Evolutionary conservation across 2,113 vertebrate genomes (phyloP), one percentile per base, ranked within the genome.

Genomic region (Circaetus cinerascens): DNA sequence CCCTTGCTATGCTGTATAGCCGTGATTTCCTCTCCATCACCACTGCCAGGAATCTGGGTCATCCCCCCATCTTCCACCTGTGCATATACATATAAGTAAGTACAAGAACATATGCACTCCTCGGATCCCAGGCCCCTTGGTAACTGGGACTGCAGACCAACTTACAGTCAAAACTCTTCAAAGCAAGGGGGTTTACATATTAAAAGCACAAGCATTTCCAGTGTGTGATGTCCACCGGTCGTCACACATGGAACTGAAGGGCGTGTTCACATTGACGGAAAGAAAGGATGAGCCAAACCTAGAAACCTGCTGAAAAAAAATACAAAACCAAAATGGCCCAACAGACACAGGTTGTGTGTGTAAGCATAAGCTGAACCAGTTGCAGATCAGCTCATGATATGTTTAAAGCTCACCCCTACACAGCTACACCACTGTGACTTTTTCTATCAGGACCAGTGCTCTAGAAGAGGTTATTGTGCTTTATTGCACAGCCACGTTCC

Each of bases 141-240:
- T 32, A 88, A 38, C 53, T 27, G 62, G 53, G 38, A 57, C 86
- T 50, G 64, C 41, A 93, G 41, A 69, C 7, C 41, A 73, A 38
- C 38, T 75, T 66, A 60, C 25, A 51, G 48, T 30, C 30, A 76
- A 75, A 92, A 34, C 32, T 74, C 9, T 53, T 56, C 56, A 38
- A 67, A 77, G 45, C 55, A 41, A 48, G 0, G 4, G 32, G 10
- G 5, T 34, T 8, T 13, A 36, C 2, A 3, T 15, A 19, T 32
- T 62, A 75, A 81, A 68, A 74, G 15, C 46, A 93, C 20, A 60
- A 60, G 34, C 41, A 63, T 29, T 86, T 79, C 77, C 30, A 45
- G 43, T 21, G 12, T 11, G 27, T 34, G 41, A 27, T 67, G n/a
- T 13, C 43, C 43, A 67, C 51, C 3, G 1, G 18, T 19, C 5